A percentile compares a stretch with the other conserved stretches of the same genome.
Conservation (phyloP, 2,113 vertebrate genomes). For the Maylandia zebra region DNA sequence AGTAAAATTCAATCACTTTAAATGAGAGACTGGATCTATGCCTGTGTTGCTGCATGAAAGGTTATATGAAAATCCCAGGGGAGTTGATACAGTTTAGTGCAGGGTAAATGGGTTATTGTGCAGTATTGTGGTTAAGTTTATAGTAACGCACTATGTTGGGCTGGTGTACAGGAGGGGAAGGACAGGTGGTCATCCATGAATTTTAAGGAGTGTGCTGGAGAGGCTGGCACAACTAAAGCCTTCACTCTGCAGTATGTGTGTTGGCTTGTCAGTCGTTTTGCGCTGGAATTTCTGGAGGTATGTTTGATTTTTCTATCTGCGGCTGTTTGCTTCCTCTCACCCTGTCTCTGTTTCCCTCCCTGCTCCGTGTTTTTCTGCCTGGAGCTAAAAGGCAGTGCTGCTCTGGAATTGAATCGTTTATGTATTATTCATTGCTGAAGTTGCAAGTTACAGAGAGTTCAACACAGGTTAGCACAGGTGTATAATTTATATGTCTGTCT, state of each 20-base stretch:
- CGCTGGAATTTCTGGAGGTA: constrained; percentile 30
- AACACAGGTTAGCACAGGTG: background rate
- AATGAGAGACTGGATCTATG: background rate
- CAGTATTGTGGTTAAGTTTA: background rate
- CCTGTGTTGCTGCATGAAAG: background rate
- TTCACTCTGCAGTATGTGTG: constrained; percentile 16
- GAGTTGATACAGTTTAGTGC: background rate
- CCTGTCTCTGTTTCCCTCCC: background rate
- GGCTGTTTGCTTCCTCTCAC: background rate
- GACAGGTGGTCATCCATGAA: background rate
- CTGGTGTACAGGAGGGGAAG: background rate
- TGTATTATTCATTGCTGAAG: background rate
- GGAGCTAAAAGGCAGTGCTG: constrained; percentile 1
- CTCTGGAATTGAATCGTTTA: background rate
- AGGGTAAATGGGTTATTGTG: background rate
- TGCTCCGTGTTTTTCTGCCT: background rate
- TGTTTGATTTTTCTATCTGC: background rate
- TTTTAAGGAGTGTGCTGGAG: background rate
- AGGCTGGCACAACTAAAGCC: background rate
- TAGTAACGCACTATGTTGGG: background rate
- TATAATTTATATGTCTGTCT: too few relatives aligned
- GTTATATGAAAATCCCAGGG: background rate
- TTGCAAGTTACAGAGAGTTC: constrained; percentile 10
- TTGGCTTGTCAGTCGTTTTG: constrained; percentile 27
- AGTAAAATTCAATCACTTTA: background rate